phyloP scores from a whole-genome alignment of 2,113 vertebrate genomes.

The Caloenas nicobarica region DNA sequence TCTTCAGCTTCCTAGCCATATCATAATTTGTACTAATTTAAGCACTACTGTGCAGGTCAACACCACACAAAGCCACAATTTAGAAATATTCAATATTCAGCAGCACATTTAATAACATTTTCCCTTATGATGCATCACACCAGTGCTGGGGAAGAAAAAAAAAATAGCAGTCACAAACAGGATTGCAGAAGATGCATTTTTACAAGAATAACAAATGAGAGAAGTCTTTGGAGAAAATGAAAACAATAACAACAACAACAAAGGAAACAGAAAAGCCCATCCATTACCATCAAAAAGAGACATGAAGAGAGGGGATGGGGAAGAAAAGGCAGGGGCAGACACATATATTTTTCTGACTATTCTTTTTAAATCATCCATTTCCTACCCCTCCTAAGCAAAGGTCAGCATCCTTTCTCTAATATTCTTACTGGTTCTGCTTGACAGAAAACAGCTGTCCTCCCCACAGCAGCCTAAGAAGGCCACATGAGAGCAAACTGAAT shows the following conservation, averaged over 20 bases:
- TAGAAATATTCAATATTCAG: not conserved
- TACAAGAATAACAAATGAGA: not conserved
- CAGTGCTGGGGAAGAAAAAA: not conserved
- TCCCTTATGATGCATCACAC: not conserved
- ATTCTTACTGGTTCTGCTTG: not conserved
- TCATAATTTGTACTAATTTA: not conserved
- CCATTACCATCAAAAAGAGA: not conserved
- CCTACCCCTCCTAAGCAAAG: not conserved
- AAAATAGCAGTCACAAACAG: not conserved
- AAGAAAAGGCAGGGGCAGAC: too few relatives aligned
- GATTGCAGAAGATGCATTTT: not conserved
- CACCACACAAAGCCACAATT: not conserved
- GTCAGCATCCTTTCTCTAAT: not conserved
- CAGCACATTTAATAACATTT: not conserved
- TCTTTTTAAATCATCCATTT: not conserved
- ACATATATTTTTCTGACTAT: not conserved
- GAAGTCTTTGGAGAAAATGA: not conserved
- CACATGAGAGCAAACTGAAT: not conserved
- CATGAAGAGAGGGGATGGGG: rapidly evolving
- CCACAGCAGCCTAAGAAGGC: not conserved
- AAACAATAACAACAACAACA: not conserved
- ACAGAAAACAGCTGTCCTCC: not conserved
- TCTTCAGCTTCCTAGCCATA: not conserved
- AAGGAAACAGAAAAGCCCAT: not conserved
- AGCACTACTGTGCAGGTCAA: not conserved